A percentile compares a stretch with the other conserved stretches of the same genome.
Evolutionary conservation across 2,888 invertebrate genomes (phyloP).

Genomic region (Drosophila fulvimacula): DNA sequence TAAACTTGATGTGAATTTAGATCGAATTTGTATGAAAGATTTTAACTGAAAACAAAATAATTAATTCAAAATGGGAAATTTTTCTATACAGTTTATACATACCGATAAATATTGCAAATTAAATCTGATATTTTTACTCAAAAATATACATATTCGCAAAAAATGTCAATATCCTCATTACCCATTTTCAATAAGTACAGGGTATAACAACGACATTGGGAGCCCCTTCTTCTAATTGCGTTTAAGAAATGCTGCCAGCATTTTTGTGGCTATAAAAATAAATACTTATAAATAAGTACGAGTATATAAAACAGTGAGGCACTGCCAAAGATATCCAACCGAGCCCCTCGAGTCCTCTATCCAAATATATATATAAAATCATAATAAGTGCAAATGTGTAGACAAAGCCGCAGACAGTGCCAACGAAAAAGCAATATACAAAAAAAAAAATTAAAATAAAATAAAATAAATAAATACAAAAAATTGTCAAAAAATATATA

Average conservation of each 20-base stretch:
- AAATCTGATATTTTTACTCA: no score
- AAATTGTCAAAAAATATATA: conserved; percentile 12
- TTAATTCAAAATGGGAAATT: no score
- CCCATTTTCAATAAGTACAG: not conserved
- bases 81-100: no score
- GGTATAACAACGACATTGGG: conserved; percentile 48
- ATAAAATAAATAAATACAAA: not conserved
- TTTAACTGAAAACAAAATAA: no score
- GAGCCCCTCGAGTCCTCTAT: not conserved
- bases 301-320: conserved; percentile 50
- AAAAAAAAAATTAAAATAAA: conserved; percentile 12
- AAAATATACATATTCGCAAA: no score
- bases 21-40: no score
- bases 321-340: conserved; percentile 40
- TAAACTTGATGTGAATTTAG: no score
- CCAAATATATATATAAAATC: conserved; percentile 34
- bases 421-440: conserved; percentile 47
- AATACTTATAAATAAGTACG: conserved; percentile 57
- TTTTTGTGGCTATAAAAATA: conserved; percentile 61
- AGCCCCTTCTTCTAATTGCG: conserved; percentile 66
- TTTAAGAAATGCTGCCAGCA: conserved; percentile 65
- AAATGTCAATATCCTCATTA: no score
- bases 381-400: conserved; percentile 62
- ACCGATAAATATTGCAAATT: no score
- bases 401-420: conserved; percentile 53